phyloP scores from a whole-genome alignment of 2,888 invertebrate genomes.

The Papilio demoleus region DNA sequence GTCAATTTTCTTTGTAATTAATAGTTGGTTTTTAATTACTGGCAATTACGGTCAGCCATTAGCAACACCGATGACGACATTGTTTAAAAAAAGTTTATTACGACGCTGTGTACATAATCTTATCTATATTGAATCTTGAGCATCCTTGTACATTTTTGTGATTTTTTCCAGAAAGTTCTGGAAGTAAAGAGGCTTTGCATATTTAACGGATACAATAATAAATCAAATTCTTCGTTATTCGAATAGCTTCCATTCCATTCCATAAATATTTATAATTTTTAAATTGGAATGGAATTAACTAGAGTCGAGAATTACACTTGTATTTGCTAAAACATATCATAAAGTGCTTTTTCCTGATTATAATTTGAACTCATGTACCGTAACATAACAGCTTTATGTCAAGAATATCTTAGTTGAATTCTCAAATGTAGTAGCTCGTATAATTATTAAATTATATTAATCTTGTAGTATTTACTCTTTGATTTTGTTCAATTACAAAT shows the following conservation, averaged over 20 bases:
- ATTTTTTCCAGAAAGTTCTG: background rate
- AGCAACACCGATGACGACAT: constrained; percentile 20
- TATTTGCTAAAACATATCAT: background rate
- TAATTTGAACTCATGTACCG: background rate
- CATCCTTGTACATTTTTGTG: background rate
- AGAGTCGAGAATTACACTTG: too few relatives aligned
- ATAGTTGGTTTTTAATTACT: constrained; percentile 26
- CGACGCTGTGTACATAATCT: background rate
- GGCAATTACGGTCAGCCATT: constrained; percentile 37
- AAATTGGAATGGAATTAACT: too few relatives aligned
- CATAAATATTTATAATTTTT: background rate
- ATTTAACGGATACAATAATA: background rate
- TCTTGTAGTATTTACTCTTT: background rate
- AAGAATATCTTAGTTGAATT: background rate
- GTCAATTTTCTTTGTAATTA: constrained; percentile 14
- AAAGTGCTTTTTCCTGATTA: background rate
- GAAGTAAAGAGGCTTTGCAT: background rate
- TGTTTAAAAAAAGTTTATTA: constrained; percentile 20
- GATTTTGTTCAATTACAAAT: background rate
- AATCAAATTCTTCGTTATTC: background rate
- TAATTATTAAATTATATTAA: background rate
- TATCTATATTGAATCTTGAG: background rate
- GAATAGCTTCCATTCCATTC: background rate
- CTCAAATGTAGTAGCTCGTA: too few relatives aligned
- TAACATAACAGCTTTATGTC: background rate